A percentile compares a stretch with the other conserved stretches of the same genome.
Conservation (phyloP, 2,888 invertebrate genomes). For the Papilio demoleus region DNA sequence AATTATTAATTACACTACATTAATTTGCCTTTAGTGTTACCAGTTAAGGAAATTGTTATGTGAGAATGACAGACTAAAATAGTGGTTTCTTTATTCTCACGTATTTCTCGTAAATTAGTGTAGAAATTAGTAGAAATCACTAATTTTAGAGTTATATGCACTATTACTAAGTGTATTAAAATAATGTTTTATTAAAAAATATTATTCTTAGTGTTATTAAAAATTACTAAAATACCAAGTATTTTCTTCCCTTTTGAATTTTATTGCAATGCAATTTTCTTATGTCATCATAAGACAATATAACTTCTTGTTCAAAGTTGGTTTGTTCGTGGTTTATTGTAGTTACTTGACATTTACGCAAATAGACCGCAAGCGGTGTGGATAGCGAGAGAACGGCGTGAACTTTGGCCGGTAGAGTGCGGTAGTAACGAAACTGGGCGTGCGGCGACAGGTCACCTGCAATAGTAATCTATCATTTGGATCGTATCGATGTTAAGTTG, state of each 20-base stretch:
- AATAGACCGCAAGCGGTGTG: slow-evolving; percentile 33
- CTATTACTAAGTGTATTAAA: no score
- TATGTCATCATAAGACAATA: slow-evolving; percentile 16
- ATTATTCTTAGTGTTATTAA: no score
- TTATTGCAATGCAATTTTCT: neutral
- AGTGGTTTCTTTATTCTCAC: neutral
- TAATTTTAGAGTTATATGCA: no score
- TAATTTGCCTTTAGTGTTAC: slow-evolving; percentile 43
- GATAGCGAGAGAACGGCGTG: slow-evolving; percentile 52
- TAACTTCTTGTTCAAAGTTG: slow-evolving; percentile 10
- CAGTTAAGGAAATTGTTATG: slow-evolving; percentile 31
- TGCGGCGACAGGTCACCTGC: slow-evolving; percentile 54
- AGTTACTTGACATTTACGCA: slow-evolving; percentile 37
- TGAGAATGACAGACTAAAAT: neutral
- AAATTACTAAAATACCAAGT: neutral
- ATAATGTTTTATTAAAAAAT: no score
- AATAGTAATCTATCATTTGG: slow-evolving; percentile 28
- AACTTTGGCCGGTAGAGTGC: slow-evolving; percentile 56
- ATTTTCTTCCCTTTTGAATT: neutral
- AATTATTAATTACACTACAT: slow-evolving; percentile 19
- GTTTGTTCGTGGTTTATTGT: slow-evolving; percentile 14
- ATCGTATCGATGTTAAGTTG: slow-evolving; percentile 4
- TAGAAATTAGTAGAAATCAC: neutral
- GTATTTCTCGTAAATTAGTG: neutral
- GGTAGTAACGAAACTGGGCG: slow-evolving; percentile 47